Evolutionary conservation across 2,113 vertebrate species (phyloP), one percentile per base, ranked within the genome.

Genomic region (Odontophorus gujanensis): DNA sequence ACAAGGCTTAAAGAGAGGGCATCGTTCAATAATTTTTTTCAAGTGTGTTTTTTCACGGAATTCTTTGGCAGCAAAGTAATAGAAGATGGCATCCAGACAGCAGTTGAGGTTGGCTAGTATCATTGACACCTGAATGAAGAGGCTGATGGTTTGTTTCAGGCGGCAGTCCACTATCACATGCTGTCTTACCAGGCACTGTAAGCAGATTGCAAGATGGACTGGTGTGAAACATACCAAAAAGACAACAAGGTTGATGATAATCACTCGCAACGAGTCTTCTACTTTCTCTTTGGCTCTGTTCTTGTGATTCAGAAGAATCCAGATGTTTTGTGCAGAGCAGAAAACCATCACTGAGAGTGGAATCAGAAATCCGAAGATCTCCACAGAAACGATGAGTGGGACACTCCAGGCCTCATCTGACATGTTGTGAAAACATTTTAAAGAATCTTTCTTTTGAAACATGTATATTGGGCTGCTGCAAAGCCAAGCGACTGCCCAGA

Each of bases 201-300:
- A 96, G 48, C 98, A 96, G 84, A 99, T 98, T 0, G 87, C 98
- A 7, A 99, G 45, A 95, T 99, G 99, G n/a, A 98, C 95, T 0
- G 99, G 99, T 2, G 98, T 98, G 89, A 99, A 99, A 25, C 99
- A 99, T 72, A 98, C 71, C 84, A 99, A 94, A 53, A 99, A 99
- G 59, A 98, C 97, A 6, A 97, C 92, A 4, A 99, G 94, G 74
- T 98, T 98, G 94, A 97, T 98, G 38, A 97, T 95, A 25, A 99
- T 98, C 25, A 98, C 98, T 94, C 97, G 96, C 87, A 98, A 91
- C 30, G 98, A 98, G 81, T 89, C 91, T 51, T 88, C 94, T 26
- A 9, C 67, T 9, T 67, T 42, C 15, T 78, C 58, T 45, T 71
- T 21, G 5, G 13, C 36, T 21, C 51, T 18, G 12, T 18, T 55